These are phyloP conservation scores for Philonicus albiceps DNA, from an alignment of 2,888 invertebrate species.

Conservation along the genomic window DNA sequence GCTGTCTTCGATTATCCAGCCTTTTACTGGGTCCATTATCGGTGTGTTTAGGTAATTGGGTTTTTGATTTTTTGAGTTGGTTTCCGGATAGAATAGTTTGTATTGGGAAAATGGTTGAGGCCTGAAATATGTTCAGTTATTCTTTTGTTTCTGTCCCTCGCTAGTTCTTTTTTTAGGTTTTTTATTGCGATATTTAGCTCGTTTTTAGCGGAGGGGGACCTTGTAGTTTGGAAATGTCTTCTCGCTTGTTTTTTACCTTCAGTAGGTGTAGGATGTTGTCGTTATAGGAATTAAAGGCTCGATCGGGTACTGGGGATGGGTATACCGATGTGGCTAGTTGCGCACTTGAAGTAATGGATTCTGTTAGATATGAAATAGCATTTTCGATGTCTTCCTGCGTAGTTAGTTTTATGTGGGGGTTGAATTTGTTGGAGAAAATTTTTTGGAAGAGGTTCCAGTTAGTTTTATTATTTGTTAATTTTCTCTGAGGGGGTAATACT, in stretches of 20 bases:
- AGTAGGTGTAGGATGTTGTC: neutral
- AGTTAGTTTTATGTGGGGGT: neutral
- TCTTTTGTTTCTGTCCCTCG: no score
- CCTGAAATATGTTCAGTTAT: no score
- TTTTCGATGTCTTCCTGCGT: neutral
- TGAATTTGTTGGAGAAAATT: neutral
- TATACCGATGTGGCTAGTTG: neutral
- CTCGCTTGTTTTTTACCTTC: neutral
- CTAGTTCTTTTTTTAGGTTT: no score
- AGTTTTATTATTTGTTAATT: neutral
- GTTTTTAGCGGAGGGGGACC: no score
- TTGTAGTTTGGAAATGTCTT: no score
- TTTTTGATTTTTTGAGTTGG: no score
- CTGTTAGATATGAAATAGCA: neutral
- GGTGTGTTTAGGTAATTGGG: no score
- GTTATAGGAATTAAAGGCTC: neutral
- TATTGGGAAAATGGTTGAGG: no score
- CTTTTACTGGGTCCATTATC: no score
- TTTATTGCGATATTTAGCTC: no score
- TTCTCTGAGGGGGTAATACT: neutral
- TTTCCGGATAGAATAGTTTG: no score
- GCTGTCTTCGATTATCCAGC: no score
- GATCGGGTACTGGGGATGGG: neutral
- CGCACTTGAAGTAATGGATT: neutral
- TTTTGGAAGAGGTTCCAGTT: neutral